Evolutionary conservation across 2,888 invertebrate genomes (phyloP), one percentile per base, ranked within the genome.

Genomic region (Dryocosmus kuriphilus): DNA sequence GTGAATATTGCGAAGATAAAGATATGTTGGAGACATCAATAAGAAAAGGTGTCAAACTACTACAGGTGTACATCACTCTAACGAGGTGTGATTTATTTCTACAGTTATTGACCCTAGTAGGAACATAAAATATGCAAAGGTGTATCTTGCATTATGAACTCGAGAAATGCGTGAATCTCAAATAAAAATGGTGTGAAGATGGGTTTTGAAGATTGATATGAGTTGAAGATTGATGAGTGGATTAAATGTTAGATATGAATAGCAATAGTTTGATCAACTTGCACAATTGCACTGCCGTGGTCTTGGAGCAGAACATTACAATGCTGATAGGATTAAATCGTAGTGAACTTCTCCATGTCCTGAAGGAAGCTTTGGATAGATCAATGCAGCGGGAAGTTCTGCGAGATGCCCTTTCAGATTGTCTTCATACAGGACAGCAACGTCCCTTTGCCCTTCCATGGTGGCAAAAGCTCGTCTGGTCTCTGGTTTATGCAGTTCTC

Each of bases 401-500:
- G 3, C 81, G 80, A 4, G 80, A 84, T 51, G 83, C 81, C 41
- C 80, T 88, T 7, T 74, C 81, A 9, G 84, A 86, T 24, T 88
- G 88, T 63, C 75, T 87, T 1, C 82, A 81, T 38, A 78, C 81
- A 35, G 79, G 85, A 63, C 87, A 88, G 51, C 83, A 86, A 57
- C 85, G 86, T 35, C 88, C 88, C 0, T 88, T 87, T 93, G 51
- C 92, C 93, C 86, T 96, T 94, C 94, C 91, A 1, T 90, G 92
- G 89, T 92, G 95, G 94, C 83, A 95, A 93, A 92, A 94, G 87
- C 93, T 96, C 76, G 93, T 95, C 65, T 97, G 97, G 96, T 95
- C 95, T 63, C 92, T 95, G 16, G 92, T 96, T 22, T 97, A 97
- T 86, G 94, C 95, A 0, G 92, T 94, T 32, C 97, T 97, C 95